Base-by-base conservation (phyloP, 2,113 vertebrate genomes). In the Calidris pygmaea region DNA sequence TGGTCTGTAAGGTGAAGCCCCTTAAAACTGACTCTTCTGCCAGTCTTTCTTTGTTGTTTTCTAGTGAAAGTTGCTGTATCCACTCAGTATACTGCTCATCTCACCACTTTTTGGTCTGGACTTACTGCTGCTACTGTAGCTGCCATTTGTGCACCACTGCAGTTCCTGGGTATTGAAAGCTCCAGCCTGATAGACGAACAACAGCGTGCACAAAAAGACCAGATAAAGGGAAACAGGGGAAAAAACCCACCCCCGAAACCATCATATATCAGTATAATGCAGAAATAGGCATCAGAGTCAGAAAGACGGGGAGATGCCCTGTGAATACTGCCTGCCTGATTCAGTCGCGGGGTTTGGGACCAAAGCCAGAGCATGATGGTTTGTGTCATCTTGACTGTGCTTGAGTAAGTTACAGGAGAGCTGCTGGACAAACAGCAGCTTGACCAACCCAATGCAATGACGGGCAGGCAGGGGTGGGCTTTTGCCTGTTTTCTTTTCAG, bases 121-220 rank as follows among this genome's bases (percentile, higher is more conserved):
- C 80, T 89, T 87, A 41, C 50, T 94, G 20, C 77, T 73, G 41
- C 85, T 95, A 52, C 85, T 43, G 30, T 85, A 96, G 76, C 76
- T 95, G 56, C 71, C 24, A 24, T 70, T 74, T 60, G 52, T 93
- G 76, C 34, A 19, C 26, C 48, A 7, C 87, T 91, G 65, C 48
- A 77, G 35, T 71, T 89, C 58, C 79, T 48, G 70, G 23, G 41
- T 72, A 48, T 89, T 85, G 89, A 85, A 83, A 96, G 68, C 92
- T 97, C 78, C 56, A 81, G 35, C 29, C 88, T 76, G 86, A 85
- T 48, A 70, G 87, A 74, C 1, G 12, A 90, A 85, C 21, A 20
- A 37, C 48, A 83, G 66, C 9, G 24, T 24, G 50, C 35, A 45
- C 62, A 95, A 77, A 93, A 94, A 53, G 77, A 94, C 89, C 85